phyloP scores from a whole-genome alignment of 2,888 invertebrate genomes.

The Geophilus truncorum region DNA sequence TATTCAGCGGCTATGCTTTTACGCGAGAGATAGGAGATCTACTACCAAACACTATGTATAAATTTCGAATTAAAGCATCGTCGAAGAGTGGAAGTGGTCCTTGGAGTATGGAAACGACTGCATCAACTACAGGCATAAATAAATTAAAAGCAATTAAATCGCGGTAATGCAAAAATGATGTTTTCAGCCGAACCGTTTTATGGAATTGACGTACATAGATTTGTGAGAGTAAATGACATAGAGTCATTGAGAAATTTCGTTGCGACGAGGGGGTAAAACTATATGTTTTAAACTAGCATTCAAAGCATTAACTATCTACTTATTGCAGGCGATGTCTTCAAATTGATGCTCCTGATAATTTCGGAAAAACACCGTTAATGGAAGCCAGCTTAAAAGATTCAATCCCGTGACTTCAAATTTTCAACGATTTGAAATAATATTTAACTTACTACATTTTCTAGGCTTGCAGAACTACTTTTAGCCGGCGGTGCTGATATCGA shows the following conservation, averaged over 20 bases:
- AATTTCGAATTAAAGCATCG: constrained; percentile 1
- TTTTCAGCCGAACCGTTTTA: neutral
- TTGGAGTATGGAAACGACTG: neutral
- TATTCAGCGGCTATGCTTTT: neutral
- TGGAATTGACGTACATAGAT: neutral
- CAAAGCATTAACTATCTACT: neutral
- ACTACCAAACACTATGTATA: neutral
- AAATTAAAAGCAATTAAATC: neutral
- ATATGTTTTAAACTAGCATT: neutral
- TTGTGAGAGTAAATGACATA: neutral
- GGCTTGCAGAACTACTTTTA: neutral
- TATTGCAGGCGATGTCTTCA: neutral
- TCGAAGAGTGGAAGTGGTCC: neutral
- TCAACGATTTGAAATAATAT: neutral
- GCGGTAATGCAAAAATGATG: neutral
- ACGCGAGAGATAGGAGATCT: neutral
- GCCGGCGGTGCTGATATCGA: neutral
- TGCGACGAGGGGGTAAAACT: neutral
- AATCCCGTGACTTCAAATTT: neutral
- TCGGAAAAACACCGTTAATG: neutral
- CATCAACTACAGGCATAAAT: neutral
- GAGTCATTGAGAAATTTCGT: neutral
- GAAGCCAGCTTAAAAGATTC: constrained; percentile 13
- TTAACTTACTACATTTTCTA: neutral
- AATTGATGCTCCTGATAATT: neutral